Evolutionary conservation across 2,888 invertebrate species (phyloP).

Genomic region (Panopea generosa): DNA sequence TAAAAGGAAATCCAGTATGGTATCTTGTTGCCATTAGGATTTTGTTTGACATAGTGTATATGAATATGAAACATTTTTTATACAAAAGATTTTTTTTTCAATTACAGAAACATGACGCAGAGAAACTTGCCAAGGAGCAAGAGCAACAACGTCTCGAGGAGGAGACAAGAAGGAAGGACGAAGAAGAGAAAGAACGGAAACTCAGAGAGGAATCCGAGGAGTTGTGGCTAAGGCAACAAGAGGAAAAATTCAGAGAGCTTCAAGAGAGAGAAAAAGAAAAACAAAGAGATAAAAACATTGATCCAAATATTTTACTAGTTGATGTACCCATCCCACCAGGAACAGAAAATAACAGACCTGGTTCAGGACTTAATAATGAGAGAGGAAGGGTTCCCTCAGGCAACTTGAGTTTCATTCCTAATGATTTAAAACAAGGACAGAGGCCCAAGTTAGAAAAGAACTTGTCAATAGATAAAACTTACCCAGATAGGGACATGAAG

Average conservation of each 20-base stretch:
- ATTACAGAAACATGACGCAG: conserved; percentile 62
- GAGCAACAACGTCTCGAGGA: conserved; percentile 71
- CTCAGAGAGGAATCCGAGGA: conserved; percentile 77
- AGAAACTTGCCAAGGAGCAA: conserved; percentile 65
- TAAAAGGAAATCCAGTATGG: too few relatives aligned
- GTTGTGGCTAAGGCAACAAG: conserved; percentile 73
- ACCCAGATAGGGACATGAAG: conserved; percentile 76
- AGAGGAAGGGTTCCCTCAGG: conserved; percentile 61
- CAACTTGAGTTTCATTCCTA: conserved; percentile 63
- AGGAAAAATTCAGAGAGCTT: conserved; percentile 75
- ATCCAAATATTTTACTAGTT: conserved; percentile 57
- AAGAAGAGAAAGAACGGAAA: conserved; percentile 71
- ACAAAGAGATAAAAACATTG: conserved; percentile 43
- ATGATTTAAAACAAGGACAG: conserved; percentile 65
- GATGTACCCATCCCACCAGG: conserved; percentile 19
- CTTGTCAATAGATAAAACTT: conserved; percentile 57
- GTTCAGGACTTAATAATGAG: conserved; percentile 65
- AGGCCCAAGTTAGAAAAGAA: conserved; percentile 65
- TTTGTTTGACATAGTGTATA: too few relatives aligned
- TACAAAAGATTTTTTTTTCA: conserved; percentile 3
- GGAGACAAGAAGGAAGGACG: conserved; percentile 64
- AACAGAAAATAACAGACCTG: conserved; percentile 26
- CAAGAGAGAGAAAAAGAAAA: conserved; percentile 70
- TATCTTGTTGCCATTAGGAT: too few relatives aligned
- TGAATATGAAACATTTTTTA: too few relatives aligned